Percentiles rank a stretch among this genome's conserved stretches.
phyloP scores from a whole-genome alignment of 2,888 invertebrate species.

The Pediacus dermestoides region DNA sequence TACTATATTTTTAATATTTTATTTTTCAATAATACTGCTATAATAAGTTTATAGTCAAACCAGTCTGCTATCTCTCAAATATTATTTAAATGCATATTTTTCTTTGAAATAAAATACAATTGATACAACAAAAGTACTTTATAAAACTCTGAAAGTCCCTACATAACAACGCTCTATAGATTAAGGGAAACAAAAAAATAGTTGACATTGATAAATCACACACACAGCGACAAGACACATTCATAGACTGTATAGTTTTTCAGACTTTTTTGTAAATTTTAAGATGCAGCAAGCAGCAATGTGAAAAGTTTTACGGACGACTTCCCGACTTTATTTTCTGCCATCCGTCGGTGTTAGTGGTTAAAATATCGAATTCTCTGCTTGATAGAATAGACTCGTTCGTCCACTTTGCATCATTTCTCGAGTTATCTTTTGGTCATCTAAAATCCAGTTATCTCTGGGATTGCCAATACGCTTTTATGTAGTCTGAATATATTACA shows the following conservation, averaged over 20 bases:
- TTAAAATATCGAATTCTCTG: constrained; percentile 8
- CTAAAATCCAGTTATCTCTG: constrained; percentile 1
- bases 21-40: no score
- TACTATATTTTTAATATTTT: no score
- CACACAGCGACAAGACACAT: constrained; percentile 1
- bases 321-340: constrained; percentile 3
- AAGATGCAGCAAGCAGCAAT: constrained; percentile 3
- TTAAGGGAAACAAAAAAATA: no score
- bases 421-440: constrained; percentile 6
- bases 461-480: constrained; percentile 4
- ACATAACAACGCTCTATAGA: no score
- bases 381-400: constrained; percentile 7
- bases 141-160: no score
- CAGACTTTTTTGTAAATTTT: constrained; percentile 1
- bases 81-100: no score
- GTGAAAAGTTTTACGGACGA: constrained; percentile 3
- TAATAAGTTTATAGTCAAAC: no score
- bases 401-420: constrained; percentile 9
- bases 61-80: no score
- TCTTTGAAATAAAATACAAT: no score
- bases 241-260: background rate
- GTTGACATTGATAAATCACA: background rate
- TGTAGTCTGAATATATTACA: background rate
- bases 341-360: constrained; percentile 5
- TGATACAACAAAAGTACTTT: no score